Conservation (phyloP, 2,888 invertebrate genomes). For the Dasysyrphus tricinctus region DNA sequence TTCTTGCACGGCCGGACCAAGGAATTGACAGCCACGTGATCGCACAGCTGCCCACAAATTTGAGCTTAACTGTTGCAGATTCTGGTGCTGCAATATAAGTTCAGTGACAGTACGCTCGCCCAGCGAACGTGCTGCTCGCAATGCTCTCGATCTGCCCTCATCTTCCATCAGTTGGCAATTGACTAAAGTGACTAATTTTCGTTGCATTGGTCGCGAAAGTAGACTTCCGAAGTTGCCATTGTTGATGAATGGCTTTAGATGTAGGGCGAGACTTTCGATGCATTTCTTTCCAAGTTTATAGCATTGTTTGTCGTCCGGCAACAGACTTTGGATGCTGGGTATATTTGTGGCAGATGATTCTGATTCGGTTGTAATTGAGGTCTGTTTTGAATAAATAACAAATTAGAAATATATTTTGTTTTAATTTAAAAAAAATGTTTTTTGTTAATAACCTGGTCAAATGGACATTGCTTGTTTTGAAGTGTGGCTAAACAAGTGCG, state of each 20-base stretch:
- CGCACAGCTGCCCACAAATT: constrained; percentile 99
- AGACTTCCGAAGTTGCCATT: constrained; percentile 82
- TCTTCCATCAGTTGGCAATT: constrained; percentile 96
- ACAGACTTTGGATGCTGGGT: constrained; percentile 83
- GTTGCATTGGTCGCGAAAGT: constrained; percentile 96
- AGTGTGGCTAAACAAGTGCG: constrained; percentile 94
- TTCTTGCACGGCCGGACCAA: constrained; percentile 99
- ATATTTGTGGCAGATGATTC: constrained; percentile 76
- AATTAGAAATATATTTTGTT: background rate
- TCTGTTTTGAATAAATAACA: constrained; percentile 83
- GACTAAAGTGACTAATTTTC: constrained; percentile 95
- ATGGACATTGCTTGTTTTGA: constrained; percentile 96
- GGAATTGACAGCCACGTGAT: constrained; percentile 98
- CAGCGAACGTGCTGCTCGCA: constrained; percentile 94
- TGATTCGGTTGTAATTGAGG: constrained; percentile 86
- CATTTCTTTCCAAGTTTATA: constrained; percentile 89
- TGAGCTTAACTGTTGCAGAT: constrained; percentile 95
- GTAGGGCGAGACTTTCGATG: constrained; percentile 94
- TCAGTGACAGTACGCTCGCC: constrained; percentile 97
- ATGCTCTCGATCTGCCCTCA: constrained; percentile 91
- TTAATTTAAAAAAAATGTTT: background rate
- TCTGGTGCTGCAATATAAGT: constrained; percentile 96
- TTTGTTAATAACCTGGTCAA: constrained; percentile 89
- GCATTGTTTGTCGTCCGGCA: constrained; percentile 84
- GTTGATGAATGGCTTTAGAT: constrained; percentile 92